Conservation (phyloP, 2,888 invertebrate species). For the Galerucella nymphaeae region DNA sequence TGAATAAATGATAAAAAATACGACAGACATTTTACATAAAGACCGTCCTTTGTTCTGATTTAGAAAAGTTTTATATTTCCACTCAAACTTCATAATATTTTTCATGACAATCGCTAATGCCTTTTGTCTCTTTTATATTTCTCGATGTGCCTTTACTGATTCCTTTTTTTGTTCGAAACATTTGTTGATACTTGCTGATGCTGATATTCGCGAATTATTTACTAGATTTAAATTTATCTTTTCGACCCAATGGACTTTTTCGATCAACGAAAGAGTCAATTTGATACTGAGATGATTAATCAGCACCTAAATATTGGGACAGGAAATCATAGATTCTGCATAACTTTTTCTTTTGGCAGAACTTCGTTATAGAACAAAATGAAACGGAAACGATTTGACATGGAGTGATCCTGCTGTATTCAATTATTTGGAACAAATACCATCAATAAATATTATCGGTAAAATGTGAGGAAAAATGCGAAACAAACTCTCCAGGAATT, state of each 20-base stretch:
- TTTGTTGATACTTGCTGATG: constrained; percentile 16
- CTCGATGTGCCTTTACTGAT: constrained; percentile 22
- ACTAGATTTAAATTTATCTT: neutral
- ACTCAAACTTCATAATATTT: constrained; percentile 11
- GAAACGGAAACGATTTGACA: too few species aligned
- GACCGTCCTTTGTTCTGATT: constrained; percentile 19
- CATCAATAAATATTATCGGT: too few species aligned
- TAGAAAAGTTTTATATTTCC: constrained; percentile 22
- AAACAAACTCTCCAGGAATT: too few species aligned
- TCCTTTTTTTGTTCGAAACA: constrained; percentile 10
- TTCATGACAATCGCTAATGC: constrained; percentile 14
- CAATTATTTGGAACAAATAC: too few species aligned
- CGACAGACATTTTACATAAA: constrained; percentile 27
- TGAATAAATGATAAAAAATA: constrained; percentile 33
- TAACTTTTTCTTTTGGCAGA: too few species aligned
- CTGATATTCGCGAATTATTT: constrained; percentile 8
- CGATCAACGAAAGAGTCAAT: neutral
- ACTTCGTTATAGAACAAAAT: too few species aligned
- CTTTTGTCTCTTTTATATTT: constrained; percentile 28
- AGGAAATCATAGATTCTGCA: too few species aligned
- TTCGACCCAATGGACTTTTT: neutral
- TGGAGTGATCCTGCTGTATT: too few species aligned
- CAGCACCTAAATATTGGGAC: too few species aligned
- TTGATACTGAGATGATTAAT: too few species aligned
- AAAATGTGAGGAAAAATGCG: too few species aligned